Evolutionary conservation across 1,140 invertebrate genomes (phyloP).

Genomic region (Carcinoscorpius rotundicauda): DNA sequence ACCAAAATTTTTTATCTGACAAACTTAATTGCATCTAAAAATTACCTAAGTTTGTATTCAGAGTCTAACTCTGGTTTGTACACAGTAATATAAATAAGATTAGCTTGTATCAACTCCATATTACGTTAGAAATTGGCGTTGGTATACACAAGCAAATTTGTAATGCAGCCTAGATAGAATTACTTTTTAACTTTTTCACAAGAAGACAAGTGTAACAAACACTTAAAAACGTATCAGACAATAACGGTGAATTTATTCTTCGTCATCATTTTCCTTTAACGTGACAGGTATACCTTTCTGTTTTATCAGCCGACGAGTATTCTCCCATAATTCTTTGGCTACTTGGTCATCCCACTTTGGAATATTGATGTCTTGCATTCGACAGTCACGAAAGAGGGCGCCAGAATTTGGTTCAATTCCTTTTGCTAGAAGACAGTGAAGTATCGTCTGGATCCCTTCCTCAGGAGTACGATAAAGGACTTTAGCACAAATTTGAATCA

Average conservation of each 20-base stretch:
- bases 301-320: conserved; percentile 7
- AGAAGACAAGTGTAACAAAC: too few relatives aligned
- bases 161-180: too few relatives aligned
- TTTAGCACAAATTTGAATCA: conserved; percentile 14
- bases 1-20: too few relatives aligned
- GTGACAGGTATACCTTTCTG: conserved; percentile 7
- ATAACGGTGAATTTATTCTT: conserved; percentile 2
- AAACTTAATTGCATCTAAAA: too few relatives aligned
- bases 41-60: too few relatives aligned
- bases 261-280: conserved; percentile 6
- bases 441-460: conserved; percentile 37
- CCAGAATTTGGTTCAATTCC: conserved; percentile 22
- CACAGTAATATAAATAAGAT: too few relatives aligned
- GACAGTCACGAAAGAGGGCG: conserved; percentile 19
- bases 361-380: conserved; percentile 1
- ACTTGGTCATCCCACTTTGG: conserved; percentile 14
- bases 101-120: too few relatives aligned
- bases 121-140: too few relatives aligned
- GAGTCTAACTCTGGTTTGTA: too few relatives aligned
- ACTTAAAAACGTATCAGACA: too few relatives aligned
- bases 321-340: conserved; percentile 8
- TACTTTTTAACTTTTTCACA: too few relatives aligned
- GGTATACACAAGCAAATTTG: too few relatives aligned
- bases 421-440: conserved; percentile 29
- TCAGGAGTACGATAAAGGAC: conserved; percentile 30